These are phyloP conservation scores for Psittacula cyanocephala DNA, from an alignment of 2,113 vertebrate genomes.

Conservation along the genomic window DNA sequence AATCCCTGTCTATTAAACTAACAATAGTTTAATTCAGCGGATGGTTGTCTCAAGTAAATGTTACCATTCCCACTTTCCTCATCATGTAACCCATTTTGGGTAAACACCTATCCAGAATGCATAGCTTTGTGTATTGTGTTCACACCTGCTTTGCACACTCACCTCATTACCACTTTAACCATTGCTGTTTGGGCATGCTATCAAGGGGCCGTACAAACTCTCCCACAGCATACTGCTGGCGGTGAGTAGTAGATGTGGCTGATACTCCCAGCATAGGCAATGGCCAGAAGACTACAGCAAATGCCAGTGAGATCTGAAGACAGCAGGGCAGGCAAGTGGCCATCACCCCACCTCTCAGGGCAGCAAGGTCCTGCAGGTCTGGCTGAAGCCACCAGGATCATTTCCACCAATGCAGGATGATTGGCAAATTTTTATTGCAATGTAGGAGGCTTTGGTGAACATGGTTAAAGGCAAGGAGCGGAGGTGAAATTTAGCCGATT, in stretches of 20 bases:
- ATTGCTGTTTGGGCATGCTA: neutral
- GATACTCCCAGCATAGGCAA: neutral
- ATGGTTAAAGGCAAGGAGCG: neutral
- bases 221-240: neutral
- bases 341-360: neutral
- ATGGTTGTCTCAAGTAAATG: neutral
- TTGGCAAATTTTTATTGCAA: neutral
- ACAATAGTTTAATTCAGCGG: neutral
- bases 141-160: neutral
- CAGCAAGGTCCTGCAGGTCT: neutral
- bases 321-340: neutral
- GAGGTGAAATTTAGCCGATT: neutral
- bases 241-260: neutral
- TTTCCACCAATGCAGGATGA: accelerated
- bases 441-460: neutral
- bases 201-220: neutral
- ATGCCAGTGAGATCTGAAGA: neutral
- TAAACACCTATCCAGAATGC: neutral
- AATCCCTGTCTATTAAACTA: neutral
- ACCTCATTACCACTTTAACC: neutral
- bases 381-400: neutral
- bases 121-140: neutral
- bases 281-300: neutral
- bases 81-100: neutral
- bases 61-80: neutral